Evolutionary conservation across 2,888 invertebrate species (phyloP).

Genomic region (Rhogogaster chlorosoma): DNA sequence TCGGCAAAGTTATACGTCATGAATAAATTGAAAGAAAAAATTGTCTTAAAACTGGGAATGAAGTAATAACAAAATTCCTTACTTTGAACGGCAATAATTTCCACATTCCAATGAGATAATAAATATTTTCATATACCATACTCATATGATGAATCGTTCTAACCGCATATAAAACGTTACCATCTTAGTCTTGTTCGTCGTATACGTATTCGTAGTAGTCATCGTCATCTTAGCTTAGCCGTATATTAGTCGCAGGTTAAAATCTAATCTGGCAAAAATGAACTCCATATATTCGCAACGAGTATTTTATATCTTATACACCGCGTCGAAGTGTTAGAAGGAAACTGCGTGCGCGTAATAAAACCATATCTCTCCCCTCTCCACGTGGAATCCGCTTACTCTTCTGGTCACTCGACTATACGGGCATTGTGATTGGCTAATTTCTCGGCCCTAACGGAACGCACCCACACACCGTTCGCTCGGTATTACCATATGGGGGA

Average conservation of each 20-base stretch:
- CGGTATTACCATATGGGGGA: slow-evolving; percentile 75
- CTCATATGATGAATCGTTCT: background rate
- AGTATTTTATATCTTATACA: background rate
- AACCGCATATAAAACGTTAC: slow-evolving; percentile 26
- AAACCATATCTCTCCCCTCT: slow-evolving; percentile 36
- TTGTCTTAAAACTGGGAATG: background rate
- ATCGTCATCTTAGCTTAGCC: background rate
- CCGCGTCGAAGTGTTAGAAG: background rate
- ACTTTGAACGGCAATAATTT: background rate
- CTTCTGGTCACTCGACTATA: background rate
- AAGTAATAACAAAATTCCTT: background rate
- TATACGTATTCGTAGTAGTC: background rate
- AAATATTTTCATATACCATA: background rate
- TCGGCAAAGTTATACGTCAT: background rate
- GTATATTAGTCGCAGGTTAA: background rate
- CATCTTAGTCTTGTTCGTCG: background rate
- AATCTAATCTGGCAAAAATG: background rate
- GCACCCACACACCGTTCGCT: slow-evolving; percentile 72
- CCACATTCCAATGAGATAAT: background rate
- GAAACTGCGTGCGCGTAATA: slow-evolving; percentile 41
- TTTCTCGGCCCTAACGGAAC: slow-evolving; percentile 27
- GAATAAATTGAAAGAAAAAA: background rate
- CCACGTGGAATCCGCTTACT: background rate
- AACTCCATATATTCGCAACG: background rate
- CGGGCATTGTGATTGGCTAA: slow-evolving; percentile 16